Evolutionary conservation across 2,113 vertebrate genomes (phyloP).

Genomic region (Podarcis raffonei): DNA sequence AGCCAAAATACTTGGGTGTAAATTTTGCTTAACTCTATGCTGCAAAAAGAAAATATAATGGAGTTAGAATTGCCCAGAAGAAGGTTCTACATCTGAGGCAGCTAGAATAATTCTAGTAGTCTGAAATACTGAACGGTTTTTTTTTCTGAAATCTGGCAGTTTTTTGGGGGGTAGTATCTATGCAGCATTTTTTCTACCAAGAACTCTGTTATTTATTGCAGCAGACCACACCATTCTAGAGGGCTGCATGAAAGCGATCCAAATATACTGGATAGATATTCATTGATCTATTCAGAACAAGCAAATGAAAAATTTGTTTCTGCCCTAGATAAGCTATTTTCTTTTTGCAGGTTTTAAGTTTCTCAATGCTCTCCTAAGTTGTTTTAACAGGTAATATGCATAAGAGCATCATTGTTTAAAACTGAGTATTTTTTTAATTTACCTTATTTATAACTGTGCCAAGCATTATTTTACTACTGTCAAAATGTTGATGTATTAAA

Average conservation of each 20-base stretch:
- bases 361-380: constrained; percentile 65
- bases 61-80: constrained; percentile 38
- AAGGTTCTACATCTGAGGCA: constrained; percentile 37
- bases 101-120: constrained; percentile 54
- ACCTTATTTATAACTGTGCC: constrained; percentile 88
- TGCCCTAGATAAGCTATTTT: constrained; percentile 71
- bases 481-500: constrained; percentile 78
- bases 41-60: constrained; percentile 25
- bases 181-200: constrained; percentile 60
- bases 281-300: constrained; percentile 58
- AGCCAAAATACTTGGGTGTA: constrained; percentile 27
- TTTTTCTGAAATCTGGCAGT: constrained; percentile 49
- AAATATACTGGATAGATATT: constrained; percentile 55
- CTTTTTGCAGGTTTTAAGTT: constrained; percentile 73
- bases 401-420: constrained; percentile 77
- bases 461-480: constrained; percentile 87
- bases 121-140: constrained; percentile 43
- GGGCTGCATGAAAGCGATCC: constrained; percentile 46
- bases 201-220: constrained; percentile 53
- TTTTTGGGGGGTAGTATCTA: constrained; percentile 57
- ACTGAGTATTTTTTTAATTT: constrained; percentile 74
- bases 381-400: constrained; percentile 67
- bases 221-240: constrained; percentile 64
- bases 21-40: constrained; percentile 22
- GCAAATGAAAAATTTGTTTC: constrained; percentile 73